phyloP scores from a whole-genome alignment of 2,113 vertebrate genomes.

The Scortum barcoo region DNA sequence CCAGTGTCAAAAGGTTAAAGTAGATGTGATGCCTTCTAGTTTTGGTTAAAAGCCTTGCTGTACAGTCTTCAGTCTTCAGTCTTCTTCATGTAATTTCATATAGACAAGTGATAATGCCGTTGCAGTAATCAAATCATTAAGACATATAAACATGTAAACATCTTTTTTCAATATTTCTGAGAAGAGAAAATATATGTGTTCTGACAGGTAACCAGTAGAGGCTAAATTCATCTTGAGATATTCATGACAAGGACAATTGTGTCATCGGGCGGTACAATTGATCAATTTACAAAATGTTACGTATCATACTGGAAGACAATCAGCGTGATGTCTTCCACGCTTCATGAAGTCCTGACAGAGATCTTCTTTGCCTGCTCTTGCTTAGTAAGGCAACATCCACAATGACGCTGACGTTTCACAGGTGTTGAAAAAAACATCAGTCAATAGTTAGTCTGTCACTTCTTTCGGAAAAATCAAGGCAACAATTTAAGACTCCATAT shows the following conservation, averaged over 20 bases:
- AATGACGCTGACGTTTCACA: too few species aligned
- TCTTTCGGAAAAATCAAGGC: too few species aligned
- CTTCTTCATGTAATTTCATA: neutral
- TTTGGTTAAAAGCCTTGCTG: neutral
- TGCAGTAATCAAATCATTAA: neutral
- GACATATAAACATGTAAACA: neutral
- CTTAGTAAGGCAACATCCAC: too few species aligned
- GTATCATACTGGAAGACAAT: too few species aligned
- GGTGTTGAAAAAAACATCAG: too few species aligned
- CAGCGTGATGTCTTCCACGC: too few species aligned
- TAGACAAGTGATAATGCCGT: neutral
- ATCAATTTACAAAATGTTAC: too few species aligned
- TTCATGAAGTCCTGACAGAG: too few species aligned
- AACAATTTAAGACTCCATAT: too few species aligned
- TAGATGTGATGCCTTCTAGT: neutral
- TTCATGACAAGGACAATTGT: neutral
- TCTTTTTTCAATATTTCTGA: neutral
- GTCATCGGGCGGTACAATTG: too few species aligned
- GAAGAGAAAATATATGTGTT: neutral
- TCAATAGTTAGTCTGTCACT: too few species aligned
- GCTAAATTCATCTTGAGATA: neutral
- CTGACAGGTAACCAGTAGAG: neutral
- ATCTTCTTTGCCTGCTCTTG: too few species aligned
- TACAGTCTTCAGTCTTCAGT: neutral
- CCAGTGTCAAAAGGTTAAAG: neutral